phyloP scores from a whole-genome alignment of 2,797 vertebrate genomes.

The Sylvia borin region DNA sequence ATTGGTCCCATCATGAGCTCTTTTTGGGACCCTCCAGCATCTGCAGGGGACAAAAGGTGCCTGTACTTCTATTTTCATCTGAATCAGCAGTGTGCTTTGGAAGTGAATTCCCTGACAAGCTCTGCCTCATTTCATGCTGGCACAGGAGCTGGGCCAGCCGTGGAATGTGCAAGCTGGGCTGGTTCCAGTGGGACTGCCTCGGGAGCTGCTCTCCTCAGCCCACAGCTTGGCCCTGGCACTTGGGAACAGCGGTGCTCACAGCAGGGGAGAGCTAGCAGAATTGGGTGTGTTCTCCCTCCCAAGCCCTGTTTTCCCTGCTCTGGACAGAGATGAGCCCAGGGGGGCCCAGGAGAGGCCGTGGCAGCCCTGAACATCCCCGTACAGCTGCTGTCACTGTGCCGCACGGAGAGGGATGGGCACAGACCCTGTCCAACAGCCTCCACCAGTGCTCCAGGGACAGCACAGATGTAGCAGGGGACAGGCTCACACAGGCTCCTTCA shows the following conservation, averaged over 20 bases:
- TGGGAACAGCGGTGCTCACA: accelerated
- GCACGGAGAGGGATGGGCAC: background rate
- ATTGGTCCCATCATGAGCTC: background rate
- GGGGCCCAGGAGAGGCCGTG: background rate
- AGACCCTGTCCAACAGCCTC: background rate
- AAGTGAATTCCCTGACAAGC: background rate
- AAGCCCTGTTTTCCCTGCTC: background rate
- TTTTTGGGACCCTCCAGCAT: background rate
- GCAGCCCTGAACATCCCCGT: background rate
- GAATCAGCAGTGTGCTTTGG: background rate
- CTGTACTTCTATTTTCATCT: background rate
- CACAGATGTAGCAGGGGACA: background rate
- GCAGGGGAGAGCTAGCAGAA: background rate
- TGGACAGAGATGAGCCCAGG: background rate
- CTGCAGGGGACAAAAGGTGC: background rate
- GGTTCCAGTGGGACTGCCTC: background rate
- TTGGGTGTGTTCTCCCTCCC: background rate
- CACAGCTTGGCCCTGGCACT: background rate
- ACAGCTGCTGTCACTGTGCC: background rate
- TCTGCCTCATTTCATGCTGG: background rate
- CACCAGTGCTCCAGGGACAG: background rate
- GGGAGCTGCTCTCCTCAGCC: background rate
- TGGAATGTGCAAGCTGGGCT: background rate
- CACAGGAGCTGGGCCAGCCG: background rate
- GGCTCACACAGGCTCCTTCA: background rate